phyloP scores from a whole-genome alignment of 2,113 vertebrate genomes.

The Sebastes schlegelii region DNA sequence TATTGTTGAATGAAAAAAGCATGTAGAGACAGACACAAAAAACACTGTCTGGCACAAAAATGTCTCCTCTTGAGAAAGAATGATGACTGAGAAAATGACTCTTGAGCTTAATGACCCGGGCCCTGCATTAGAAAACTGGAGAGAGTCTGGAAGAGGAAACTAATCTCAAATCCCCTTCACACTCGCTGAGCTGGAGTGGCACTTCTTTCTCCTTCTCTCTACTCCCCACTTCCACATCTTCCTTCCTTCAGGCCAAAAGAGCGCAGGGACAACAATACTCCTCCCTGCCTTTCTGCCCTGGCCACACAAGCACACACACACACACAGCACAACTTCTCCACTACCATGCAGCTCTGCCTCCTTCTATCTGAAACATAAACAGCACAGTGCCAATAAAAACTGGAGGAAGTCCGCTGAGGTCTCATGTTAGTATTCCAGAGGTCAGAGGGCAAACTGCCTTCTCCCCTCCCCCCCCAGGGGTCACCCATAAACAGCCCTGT shows the following conservation, averaged over 20 bases:
- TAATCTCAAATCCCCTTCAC: constrained; percentile 59
- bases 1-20: constrained; percentile 21
- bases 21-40: background rate
- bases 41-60: constrained; percentile 34
- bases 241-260: constrained; percentile 71
- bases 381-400: constrained; percentile 67
- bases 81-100: constrained; percentile 56
- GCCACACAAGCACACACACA: constrained; percentile 8
- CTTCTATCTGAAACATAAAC: constrained; percentile 66
- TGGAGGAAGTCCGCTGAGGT: constrained; percentile 67
- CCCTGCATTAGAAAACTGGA: constrained; percentile 19
- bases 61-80: constrained; percentile 47
- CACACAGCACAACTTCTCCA: constrained; percentile 29
- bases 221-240: constrained; percentile 67
- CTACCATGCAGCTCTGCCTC: constrained; percentile 27
- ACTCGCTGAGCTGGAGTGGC: constrained; percentile 40
- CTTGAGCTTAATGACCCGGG: constrained; percentile 60
- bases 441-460: constrained; percentile 43
- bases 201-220: constrained; percentile 63
- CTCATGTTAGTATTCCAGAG: constrained; percentile 65
- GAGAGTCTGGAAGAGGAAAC: constrained; percentile 63
- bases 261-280: constrained; percentile 64
- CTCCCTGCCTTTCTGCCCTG: constrained; percentile 26
- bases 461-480: constrained; percentile 24
- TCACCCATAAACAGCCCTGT: constrained; percentile 47